Evolutionary conservation across 1,140 invertebrate genomes (phyloP).

Genomic region (Bombus turneri): DNA sequence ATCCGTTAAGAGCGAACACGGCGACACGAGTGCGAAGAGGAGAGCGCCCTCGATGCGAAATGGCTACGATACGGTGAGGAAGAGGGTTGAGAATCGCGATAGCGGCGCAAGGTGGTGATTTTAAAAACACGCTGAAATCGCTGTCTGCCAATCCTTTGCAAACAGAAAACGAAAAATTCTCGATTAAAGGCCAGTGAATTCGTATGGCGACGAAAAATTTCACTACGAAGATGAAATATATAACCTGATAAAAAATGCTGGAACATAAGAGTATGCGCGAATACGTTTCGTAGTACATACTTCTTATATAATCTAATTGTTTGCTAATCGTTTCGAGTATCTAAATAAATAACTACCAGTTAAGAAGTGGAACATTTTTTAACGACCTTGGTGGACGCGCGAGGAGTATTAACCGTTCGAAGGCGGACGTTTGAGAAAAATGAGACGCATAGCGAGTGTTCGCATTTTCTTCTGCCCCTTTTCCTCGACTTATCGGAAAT

Average conservation of each 20-base stretch:
- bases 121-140: slow-evolving; percentile 50
- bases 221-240: neutral
- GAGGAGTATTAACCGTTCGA: neutral
- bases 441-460: neutral
- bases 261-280: neutral
- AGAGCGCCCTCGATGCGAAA: neutral
- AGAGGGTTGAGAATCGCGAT: too few relatives aligned
- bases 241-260: neutral
- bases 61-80: neutral
- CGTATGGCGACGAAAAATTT: neutral
- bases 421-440: neutral
- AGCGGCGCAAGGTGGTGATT: slow-evolving; percentile 29
- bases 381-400: neutral
- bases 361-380: neutral
- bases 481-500: slow-evolving; percentile 41
- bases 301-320: neutral
- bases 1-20: slow-evolving; percentile 35
- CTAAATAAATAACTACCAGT: too few relatives aligned
- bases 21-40: slow-evolving; percentile 18
- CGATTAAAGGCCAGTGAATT: neutral
- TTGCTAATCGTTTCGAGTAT: neutral
- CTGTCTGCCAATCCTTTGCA: neutral
- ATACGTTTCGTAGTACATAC: neutral
- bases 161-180: slow-evolving; percentile 50
- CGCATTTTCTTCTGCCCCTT: neutral